Percentiles rank a stretch among this genome's conserved stretches.
Evolutionary conservation across 92 coral and sea anemone species (phyloP).

Genomic region (Porites rus): DNA sequence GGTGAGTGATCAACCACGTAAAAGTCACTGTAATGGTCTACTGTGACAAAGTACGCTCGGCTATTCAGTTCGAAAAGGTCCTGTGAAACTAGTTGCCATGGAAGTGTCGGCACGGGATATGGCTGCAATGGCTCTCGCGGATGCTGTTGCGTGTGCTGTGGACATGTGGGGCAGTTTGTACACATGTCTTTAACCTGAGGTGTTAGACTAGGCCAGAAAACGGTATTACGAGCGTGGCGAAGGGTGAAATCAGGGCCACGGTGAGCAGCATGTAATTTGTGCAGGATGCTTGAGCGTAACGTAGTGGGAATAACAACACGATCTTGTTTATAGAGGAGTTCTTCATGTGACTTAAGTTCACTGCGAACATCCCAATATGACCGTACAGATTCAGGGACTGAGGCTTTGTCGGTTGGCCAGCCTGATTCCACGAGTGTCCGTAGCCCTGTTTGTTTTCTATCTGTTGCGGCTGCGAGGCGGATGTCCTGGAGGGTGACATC

Average conservation of each 20-base stretch:
- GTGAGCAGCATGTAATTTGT: too few relatives aligned
- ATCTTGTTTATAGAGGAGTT: constrained; percentile 66
- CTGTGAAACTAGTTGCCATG: constrained; percentile 48
- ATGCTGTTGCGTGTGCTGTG: too few relatives aligned
- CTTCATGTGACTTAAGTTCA: constrained; percentile 56
- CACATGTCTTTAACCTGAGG: too few relatives aligned
- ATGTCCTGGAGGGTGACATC: constrained; percentile 30
- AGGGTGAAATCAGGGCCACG: too few relatives aligned
- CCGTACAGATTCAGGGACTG: constrained; percentile 32
- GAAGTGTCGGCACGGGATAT: constrained; percentile 26
- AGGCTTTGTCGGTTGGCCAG: constrained; percentile 18
- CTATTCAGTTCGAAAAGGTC: constrained; percentile 23
- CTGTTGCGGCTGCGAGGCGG: constrained; percentile 11
- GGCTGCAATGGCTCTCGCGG: not conserved
- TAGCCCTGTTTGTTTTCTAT: constrained; percentile 13
- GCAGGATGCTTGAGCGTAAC: too few relatives aligned
- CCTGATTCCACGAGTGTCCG: not conserved
- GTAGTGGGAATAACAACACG: not conserved
- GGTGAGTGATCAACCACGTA: constrained; percentile 31
- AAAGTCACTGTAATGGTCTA: constrained; percentile 48
- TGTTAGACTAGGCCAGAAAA: not conserved
- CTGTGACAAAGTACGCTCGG: constrained; percentile 21
- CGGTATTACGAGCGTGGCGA: not conserved
- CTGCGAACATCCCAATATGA: constrained; percentile 61
- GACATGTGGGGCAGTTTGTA: too few relatives aligned